Evolutionary conservation across 2,888 invertebrate genomes (phyloP), one percentile per base, ranked within the genome.

Genomic region (Mechanitis mazaeus): DNA sequence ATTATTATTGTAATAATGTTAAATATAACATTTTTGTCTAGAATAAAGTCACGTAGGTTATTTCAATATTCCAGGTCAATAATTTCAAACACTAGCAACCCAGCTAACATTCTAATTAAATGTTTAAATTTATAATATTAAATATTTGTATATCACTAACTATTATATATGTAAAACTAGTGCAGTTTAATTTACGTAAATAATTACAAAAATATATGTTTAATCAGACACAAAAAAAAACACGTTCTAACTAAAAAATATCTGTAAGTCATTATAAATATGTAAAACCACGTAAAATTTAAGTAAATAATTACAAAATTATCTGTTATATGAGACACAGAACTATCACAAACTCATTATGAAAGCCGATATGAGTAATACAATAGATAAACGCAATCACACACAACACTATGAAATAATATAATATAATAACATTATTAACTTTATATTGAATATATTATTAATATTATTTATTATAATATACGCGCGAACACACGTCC

Each of bases 401-500:
- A 9, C 31, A 11, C 28, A 31, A 7, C 9, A 31, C 28, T 50
- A 31, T n/a, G 11, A 50, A 28, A 3, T 3, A 55, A 28, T 45
- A 9, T 31, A 3, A 50, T 2, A 9, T 11, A 31, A 28, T 9
- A 50, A 20, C 20, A 20, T 20, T 20, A 20, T 20, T 20, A 20
- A 20, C 20, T 20, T 20, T 20, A 20, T 20, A 20, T 20, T 20
- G 20, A 20, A 1, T 20, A 20, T 20, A 20, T 20, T 20, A 20
- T 20, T 20, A 20, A 20, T 20, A 20, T 20, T 31, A n/a, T 50
- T 31, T 50, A 50, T 9, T 9, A 50, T 35, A 35, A 35, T 31
- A 74, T 69, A 64, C 72, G 72, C 75, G 77, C 75, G 72, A 74
- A 72, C 77, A 83, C 84, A 81, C 87, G 83, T 77, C 76, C 81